These are phyloP conservation scores for Drosophila asahinai DNA, from an alignment of 1,140 invertebrate genomes.

Conservation along the genomic window DNA sequence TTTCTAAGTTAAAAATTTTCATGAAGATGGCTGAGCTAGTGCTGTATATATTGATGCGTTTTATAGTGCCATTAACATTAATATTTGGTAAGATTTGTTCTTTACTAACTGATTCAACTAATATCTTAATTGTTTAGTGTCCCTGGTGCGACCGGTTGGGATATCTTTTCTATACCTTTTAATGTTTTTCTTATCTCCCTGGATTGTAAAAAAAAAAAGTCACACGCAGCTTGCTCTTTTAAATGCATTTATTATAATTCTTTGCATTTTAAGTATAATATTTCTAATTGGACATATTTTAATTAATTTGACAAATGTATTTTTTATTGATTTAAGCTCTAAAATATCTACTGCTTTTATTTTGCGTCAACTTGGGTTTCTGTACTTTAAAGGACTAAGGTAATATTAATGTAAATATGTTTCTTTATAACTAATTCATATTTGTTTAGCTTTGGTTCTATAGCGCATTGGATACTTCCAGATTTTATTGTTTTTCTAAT, in stretches of 20 bases:
- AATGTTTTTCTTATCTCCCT: conserved; percentile 60
- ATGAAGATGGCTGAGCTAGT: not conserved
- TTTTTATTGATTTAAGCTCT: conserved; percentile 5
- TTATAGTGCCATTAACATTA: conserved; percentile 3
- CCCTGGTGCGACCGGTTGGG: conserved; percentile 46
- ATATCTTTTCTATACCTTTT: conserved; percentile 53
- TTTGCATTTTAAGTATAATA: conserved; percentile 20
- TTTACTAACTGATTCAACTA: not conserved
- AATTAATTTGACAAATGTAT: conserved; percentile 34
- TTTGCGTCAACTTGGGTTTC: conserved; percentile 56
- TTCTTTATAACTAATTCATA: not conserved
- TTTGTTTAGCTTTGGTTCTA: conserved; percentile 18
- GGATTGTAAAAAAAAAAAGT: conserved; percentile 44
- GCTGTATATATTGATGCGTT: not conserved
- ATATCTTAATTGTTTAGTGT: conserved; percentile 23
- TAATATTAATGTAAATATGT: conserved; percentile 8
- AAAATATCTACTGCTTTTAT: not conserved
- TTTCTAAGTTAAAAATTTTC: not conserved
- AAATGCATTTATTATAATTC: conserved; percentile 25
- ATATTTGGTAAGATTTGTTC: not conserved
- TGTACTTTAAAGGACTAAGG: conserved; percentile 40
- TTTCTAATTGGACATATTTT: conserved; percentile 29
- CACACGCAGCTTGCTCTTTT: not conserved
- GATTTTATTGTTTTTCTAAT: conserved; percentile 87
- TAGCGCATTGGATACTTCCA: conserved; percentile 86